Conservation (phyloP, 2,888 invertebrate species). For the Epistrophe eligans region DNA sequence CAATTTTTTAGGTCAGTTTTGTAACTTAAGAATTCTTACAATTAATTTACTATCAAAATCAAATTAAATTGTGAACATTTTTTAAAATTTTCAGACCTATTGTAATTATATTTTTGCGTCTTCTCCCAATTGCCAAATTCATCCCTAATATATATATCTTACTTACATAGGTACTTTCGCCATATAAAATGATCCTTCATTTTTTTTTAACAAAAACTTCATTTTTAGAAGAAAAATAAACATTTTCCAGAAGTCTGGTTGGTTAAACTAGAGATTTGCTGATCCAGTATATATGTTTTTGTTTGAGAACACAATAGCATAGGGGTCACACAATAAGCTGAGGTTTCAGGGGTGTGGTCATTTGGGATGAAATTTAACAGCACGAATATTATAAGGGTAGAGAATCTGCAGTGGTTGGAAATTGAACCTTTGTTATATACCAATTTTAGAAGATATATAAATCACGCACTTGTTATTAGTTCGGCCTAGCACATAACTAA, state of each 20-base stretch:
- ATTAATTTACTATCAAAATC: no score
- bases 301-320: neutral
- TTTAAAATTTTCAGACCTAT: no score
- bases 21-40: no score
- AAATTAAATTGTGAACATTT: no score
- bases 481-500: neutral
- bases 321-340: conserved; percentile 4
- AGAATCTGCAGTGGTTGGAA: conserved; percentile 1
- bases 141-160: neutral
- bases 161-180: neutral
- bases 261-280: conserved; percentile 7
- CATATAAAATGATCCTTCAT: neutral
- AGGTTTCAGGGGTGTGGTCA: conserved; percentile 36
- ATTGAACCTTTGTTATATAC: conserved; percentile 10
- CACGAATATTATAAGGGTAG: neutral
- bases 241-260: conserved; percentile 28
- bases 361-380: conserved; percentile 11
- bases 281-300: neutral
- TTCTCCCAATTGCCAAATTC: no score
- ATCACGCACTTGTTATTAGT: conserved; percentile 2
- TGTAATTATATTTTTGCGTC: no score
- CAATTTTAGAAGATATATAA: neutral
- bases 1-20: no score
- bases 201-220: conserved; percentile 22
- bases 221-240: conserved; percentile 17